Conservation (phyloP, 2,888 invertebrate species). For the Bimastos eiseni region DNA sequence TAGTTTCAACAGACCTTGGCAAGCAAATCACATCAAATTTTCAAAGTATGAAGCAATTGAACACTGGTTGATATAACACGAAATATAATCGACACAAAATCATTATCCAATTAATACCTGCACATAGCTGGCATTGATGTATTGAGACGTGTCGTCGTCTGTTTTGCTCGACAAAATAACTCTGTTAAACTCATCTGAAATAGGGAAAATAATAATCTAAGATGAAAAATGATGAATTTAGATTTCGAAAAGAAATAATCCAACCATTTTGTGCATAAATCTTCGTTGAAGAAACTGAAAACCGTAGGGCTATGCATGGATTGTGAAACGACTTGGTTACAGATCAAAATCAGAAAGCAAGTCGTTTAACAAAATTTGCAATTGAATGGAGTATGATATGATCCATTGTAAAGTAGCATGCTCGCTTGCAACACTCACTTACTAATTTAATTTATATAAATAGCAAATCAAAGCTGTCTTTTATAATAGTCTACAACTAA, state of each 20-base stretch:
- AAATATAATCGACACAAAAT: background rate
- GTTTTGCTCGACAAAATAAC: background rate
- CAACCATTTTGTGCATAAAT: background rate
- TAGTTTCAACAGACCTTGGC: no score
- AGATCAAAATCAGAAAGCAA: background rate
- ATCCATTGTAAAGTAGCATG: background rate
- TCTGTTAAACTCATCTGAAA: background rate
- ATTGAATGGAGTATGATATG: no score
- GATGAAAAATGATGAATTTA: background rate
- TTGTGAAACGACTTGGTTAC: background rate
- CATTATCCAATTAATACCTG: background rate
- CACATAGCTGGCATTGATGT: constrained; percentile 21
- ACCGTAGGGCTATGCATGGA: background rate
- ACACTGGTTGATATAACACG: background rate
- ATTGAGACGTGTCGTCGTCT: constrained; percentile 16
- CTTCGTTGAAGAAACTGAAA: background rate
- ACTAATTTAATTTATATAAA: no score
- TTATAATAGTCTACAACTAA: background rate
- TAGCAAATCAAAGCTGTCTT: no score
- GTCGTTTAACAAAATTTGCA: background rate
- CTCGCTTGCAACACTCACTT: background rate
- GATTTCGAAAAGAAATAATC: background rate
- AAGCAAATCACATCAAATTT: background rate
- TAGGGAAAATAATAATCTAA: no score
- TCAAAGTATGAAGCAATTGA: background rate